Evolutionary conservation across 2,888 invertebrate species (phyloP).

Genomic region (Globia sparganii): DNA sequence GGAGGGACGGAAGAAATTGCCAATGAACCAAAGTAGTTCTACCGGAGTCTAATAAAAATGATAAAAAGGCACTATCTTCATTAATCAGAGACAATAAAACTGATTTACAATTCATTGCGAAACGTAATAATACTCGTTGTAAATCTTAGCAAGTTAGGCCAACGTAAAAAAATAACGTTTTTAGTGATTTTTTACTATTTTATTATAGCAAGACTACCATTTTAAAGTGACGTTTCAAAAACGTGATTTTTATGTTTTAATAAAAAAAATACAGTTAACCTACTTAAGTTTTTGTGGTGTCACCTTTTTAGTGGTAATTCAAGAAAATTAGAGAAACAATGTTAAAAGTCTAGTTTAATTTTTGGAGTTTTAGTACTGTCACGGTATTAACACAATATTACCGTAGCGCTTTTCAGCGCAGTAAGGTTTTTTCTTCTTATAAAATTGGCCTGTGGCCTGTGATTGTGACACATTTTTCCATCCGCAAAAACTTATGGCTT

Average conservation of each 20-base stretch:
- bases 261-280: slow-evolving; percentile 31
- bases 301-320: not conserved
- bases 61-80: slow-evolving; percentile 20
- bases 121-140: slow-evolving; percentile 45
- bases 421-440: not conserved
- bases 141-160: slow-evolving; percentile 56
- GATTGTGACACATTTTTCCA: not conserved
- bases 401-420: not conserved
- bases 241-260: slow-evolving; percentile 29
- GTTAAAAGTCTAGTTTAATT: not conserved
- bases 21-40: slow-evolving; percentile 11
- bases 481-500: slow-evolving; percentile 10
- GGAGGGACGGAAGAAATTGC: not conserved
- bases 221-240: slow-evolving; percentile 25
- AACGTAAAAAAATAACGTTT: slow-evolving; percentile 48
- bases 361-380: not conserved
- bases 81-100: slow-evolving; percentile 57
- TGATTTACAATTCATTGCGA: slow-evolving; percentile 61
- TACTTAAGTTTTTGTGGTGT: slow-evolving; percentile 25
- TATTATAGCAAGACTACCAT: slow-evolving; percentile 21
- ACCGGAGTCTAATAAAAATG: slow-evolving; percentile 25
- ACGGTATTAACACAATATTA: no score
- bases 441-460: not conserved
- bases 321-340: slow-evolving; percentile 9
- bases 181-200: slow-evolving; percentile 45